phyloP scores from a whole-genome alignment of 2,113 vertebrate species.

The Dunckerocampus dactyliophorus region DNA sequence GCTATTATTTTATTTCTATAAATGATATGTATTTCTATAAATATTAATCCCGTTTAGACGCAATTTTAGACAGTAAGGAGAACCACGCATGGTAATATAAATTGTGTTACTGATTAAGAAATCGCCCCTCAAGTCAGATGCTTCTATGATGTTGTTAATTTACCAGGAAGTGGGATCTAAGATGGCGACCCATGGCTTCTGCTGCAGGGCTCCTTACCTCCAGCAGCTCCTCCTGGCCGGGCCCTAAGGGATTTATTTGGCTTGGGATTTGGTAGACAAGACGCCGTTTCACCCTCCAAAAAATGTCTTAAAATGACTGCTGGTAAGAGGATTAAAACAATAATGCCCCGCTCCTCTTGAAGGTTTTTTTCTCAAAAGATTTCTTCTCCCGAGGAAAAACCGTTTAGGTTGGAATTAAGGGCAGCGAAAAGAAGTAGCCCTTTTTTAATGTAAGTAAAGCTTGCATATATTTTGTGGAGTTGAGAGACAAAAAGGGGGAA shows the following conservation, averaged over 20 bases:
- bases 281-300: slow-evolving; percentile 92
- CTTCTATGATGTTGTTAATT: background rate
- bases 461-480: slow-evolving; percentile 80
- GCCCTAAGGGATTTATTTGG: slow-evolving; percentile 80
- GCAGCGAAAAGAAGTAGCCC: slow-evolving; percentile 83
- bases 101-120: no score
- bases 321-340: slow-evolving; percentile 99
- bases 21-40: no score
- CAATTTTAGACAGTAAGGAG: no score
- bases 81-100: no score
- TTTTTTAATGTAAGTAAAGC: slow-evolving; percentile 81
- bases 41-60: no score
- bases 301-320: slow-evolving; percentile 90
- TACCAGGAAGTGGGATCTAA: background rate
- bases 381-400: slow-evolving; percentile 89
- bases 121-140: no score
- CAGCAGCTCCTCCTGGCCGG: slow-evolving; percentile 76
- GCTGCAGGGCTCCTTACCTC: slow-evolving; percentile 55
- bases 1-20: no score
- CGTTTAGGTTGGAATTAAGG: slow-evolving; percentile 99
- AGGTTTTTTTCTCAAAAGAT: slow-evolving; percentile 92
- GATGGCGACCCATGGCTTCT: no score
- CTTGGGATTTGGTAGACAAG: slow-evolving; percentile 80
- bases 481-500: slow-evolving; percentile 25
- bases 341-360: slow-evolving; percentile 95